Evolutionary conservation across 2,888 invertebrate genomes (phyloP).

Genomic region (Atethmia centrago): DNA sequence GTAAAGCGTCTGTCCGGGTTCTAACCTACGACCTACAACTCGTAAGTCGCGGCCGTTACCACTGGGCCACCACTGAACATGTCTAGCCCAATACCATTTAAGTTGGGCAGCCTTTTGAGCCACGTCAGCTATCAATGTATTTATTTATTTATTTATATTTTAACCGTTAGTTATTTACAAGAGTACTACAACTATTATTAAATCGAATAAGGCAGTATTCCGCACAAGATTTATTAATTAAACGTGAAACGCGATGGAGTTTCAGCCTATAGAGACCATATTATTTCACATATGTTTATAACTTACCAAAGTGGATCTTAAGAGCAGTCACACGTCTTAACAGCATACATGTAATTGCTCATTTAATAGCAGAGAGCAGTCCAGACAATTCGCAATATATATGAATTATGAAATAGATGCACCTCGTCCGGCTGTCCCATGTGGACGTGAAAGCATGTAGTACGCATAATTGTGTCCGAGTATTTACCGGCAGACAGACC

Average conservation of each 20-base stretch:
- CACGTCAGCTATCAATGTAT: too few species aligned
- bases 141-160: too few species aligned
- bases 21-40: too few species aligned
- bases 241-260: not conserved
- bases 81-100: too few species aligned
- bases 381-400: slow-evolving; percentile 58
- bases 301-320: not conserved
- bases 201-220: not conserved
- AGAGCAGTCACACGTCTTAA: slow-evolving; percentile 22
- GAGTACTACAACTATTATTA: not conserved
- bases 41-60: too few species aligned
- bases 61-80: too few species aligned
- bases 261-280: not conserved
- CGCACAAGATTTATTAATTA: not conserved
- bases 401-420: slow-evolving; percentile 66
- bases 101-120: too few species aligned
- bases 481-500: slow-evolving; percentile 57
- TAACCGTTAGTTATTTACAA: too few species aligned
- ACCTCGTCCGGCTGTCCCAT: slow-evolving; percentile 49
- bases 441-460: slow-evolving; percentile 60
- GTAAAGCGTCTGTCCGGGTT: too few species aligned
- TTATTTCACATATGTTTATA: not conserved
- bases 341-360: slow-evolving; percentile 19
- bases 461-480: slow-evolving; percentile 65
- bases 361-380: slow-evolving; percentile 23